phyloP scores from a whole-genome alignment of 2,888 invertebrate species.

The Lepidocyrtinus sp. region DNA sequence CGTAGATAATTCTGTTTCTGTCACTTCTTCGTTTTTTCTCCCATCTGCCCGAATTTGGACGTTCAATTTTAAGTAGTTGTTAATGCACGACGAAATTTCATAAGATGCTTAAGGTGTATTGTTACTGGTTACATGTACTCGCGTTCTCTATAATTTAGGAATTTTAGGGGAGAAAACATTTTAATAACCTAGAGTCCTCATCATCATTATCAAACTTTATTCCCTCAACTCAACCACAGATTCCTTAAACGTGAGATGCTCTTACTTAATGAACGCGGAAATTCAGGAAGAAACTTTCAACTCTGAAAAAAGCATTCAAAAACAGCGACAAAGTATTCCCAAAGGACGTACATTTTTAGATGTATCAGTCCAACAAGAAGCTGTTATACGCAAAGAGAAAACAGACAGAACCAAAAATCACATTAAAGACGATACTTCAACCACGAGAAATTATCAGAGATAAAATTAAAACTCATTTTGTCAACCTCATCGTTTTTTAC shows the following conservation, averaged over 20 bases:
- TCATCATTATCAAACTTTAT: conserved; percentile 5
- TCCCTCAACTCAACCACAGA: not conserved
- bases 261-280: not conserved
- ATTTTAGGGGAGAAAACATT: not conserved
- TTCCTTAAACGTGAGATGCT: not conserved
- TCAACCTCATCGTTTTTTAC: too few relatives aligned
- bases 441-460: too few relatives aligned
- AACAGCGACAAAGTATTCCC: too few relatives aligned
- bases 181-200: conserved; percentile 6
- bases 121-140: not conserved
- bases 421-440: too few relatives aligned
- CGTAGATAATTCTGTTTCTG: not conserved
- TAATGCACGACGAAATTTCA: conserved; percentile 2
- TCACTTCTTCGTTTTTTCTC: not conserved
- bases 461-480: too few relatives aligned
- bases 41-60: not conserved
- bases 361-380: too few relatives aligned
- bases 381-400: too few relatives aligned
- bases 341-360: too few relatives aligned
- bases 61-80: not conserved
- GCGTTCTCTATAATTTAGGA: not conserved
- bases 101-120: not conserved
- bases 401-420: too few relatives aligned
- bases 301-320: too few relatives aligned
- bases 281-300: not conserved